These are phyloP conservation scores for Ophion obscuratus DNA, from an alignment of 2,888 invertebrate species.

Conservation along the genomic window DNA sequence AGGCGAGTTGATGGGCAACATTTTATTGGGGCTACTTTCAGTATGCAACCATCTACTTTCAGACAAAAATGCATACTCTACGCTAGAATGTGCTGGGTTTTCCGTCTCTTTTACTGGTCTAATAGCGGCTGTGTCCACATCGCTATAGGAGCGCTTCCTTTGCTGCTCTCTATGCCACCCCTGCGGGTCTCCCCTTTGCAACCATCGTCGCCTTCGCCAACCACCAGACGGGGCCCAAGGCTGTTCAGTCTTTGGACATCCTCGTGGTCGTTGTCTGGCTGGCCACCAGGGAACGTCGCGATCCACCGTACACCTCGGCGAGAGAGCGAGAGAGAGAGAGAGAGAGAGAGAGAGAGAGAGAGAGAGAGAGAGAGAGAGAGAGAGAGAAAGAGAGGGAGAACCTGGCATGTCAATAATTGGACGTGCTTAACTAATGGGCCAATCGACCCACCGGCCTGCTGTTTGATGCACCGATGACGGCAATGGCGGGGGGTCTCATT, in stretches of 20 bases:
- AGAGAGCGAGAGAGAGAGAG: no score
- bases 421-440: background rate
- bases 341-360: background rate
- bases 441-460: background rate
- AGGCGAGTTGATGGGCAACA: no score
- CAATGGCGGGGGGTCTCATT: background rate
- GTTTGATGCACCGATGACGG: background rate
- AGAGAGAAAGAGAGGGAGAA: background rate
- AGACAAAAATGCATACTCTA: no score
- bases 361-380: slow-evolving; percentile 1
- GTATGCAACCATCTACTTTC: no score
- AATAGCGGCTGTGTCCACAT: no score
- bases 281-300: background rate
- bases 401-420: slow-evolving; percentile 13
- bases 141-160: background rate
- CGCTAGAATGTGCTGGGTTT: no score
- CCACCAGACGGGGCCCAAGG: background rate
- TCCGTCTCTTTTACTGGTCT: no score
- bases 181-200: background rate
- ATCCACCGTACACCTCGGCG: background rate
- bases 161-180: background rate
- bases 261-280: background rate
- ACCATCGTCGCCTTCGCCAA: background rate
- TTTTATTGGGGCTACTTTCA: no score
- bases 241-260: background rate